Conservation (phyloP, 2,113 vertebrate species). For the Myotis lucifugus region DNA sequence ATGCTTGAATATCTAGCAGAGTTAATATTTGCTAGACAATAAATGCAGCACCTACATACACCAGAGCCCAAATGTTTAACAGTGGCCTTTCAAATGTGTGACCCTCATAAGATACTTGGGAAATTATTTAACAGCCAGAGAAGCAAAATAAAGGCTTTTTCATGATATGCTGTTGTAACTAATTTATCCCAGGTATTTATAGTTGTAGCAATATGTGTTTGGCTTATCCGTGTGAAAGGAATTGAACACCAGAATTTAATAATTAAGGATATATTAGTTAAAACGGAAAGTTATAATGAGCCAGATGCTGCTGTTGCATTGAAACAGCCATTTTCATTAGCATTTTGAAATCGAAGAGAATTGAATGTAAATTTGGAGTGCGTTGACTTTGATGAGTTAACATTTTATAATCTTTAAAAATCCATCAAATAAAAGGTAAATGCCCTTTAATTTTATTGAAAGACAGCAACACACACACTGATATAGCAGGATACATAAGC, state of each 20-base stretch:
- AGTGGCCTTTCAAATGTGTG: background rate
- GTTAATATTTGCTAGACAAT: slow-evolving; percentile 59
- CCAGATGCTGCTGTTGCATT: slow-evolving; percentile 77
- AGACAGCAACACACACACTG: background rate
- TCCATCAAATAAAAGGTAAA: slow-evolving; percentile 44
- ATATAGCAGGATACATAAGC: slow-evolving; percentile 49
- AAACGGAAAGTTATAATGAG: slow-evolving; percentile 77
- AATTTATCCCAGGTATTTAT: slow-evolving; percentile 60
- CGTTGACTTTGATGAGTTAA: slow-evolving; percentile 72
- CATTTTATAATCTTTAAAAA: slow-evolving; percentile 70
- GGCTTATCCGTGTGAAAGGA: slow-evolving; percentile 65
- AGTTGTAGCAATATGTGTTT: slow-evolving; percentile 61
- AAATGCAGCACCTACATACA: background rate
- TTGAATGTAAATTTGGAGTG: slow-evolving; percentile 69
- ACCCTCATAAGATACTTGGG: background rate
- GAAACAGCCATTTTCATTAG: slow-evolving; percentile 78
- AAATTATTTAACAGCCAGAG: slow-evolving; percentile 38
- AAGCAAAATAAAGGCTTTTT: slow-evolving; percentile 50
- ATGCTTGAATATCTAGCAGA: slow-evolving; percentile 40
- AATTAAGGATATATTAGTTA: slow-evolving; percentile 83
- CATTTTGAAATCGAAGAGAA: slow-evolving; percentile 79
- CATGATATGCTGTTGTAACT: background rate
- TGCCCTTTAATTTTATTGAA: slow-evolving; percentile 56
- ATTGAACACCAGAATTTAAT: slow-evolving; percentile 77
- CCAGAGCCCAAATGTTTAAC: slow-evolving; percentile 26